phyloP scores from a whole-genome alignment of 2,113 vertebrate species.

The Saguinus midas region DNA sequence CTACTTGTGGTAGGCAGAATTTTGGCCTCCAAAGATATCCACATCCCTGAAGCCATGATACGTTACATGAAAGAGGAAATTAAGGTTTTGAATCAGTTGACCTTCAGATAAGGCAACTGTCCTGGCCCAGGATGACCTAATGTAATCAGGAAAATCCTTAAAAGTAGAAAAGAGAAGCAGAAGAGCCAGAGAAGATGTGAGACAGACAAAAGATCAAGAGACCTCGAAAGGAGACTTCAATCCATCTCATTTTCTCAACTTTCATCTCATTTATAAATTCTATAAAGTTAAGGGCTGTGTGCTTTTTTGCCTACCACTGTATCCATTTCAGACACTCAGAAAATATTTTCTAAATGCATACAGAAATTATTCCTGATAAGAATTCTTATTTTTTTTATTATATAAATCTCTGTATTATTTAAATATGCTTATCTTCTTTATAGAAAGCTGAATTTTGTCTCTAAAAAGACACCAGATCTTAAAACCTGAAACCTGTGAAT shows the following conservation, averaged over 20 bases:
- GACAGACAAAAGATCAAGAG: background rate
- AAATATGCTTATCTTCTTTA: background rate
- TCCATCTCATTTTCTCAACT: background rate
- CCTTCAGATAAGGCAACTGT: background rate
- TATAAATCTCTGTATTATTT: background rate
- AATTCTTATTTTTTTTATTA: background rate
- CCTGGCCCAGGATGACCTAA: background rate
- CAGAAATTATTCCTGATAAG: background rate
- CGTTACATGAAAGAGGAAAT: background rate
- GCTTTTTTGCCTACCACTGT: background rate
- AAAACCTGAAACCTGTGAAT: background rate
- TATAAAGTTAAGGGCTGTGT: background rate
- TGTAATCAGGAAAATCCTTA: background rate
- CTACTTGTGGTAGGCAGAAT: background rate
- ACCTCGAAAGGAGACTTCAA: background rate
- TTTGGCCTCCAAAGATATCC: background rate
- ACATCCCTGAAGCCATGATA: background rate
- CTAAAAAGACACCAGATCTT: background rate
- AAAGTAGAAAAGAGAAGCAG: background rate
- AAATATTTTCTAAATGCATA: background rate
- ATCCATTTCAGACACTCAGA: background rate
- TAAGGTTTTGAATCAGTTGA: background rate
- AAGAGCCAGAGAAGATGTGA: background rate
- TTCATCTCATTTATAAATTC: background rate
- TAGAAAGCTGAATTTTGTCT: background rate